Conservation (phyloP, 2,797 vertebrate genomes). For the Serranus cabrilla region DNA sequence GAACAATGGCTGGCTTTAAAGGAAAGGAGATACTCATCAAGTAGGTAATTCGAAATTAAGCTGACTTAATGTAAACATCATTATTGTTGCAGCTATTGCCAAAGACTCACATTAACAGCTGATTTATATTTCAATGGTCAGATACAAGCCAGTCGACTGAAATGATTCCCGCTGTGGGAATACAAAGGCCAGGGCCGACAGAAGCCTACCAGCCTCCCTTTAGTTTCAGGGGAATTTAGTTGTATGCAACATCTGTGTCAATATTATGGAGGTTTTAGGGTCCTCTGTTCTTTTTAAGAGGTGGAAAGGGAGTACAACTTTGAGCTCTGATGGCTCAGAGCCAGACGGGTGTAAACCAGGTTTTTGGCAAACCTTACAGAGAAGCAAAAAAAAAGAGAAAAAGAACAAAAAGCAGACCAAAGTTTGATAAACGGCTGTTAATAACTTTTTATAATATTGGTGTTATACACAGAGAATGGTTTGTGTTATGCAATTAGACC, state of each 20-base stretch:
- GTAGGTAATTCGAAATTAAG: slow-evolving; percentile 69
- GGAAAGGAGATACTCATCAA: slow-evolving; percentile 73
- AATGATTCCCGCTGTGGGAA: slow-evolving; percentile 66
- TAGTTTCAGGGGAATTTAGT: slow-evolving; percentile 71
- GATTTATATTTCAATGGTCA: slow-evolving; percentile 55
- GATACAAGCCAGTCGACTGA: slow-evolving; percentile 42
- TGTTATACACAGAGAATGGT: background rate
- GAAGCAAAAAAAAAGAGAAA: slow-evolving; percentile 36
- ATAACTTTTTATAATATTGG: slow-evolving; percentile 31
- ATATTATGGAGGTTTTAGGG: slow-evolving; percentile 82
- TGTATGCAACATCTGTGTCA: slow-evolving; percentile 87
- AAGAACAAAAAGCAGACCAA: slow-evolving; percentile 18
- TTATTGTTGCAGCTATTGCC: slow-evolving; percentile 42
- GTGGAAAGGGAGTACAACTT: slow-evolving; percentile 66
- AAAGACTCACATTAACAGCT: slow-evolving; percentile 59
- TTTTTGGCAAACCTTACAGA: slow-evolving; percentile 50
- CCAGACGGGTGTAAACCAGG: slow-evolving; percentile 43
- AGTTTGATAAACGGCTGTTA: slow-evolving; percentile 39
- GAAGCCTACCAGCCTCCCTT: slow-evolving; percentile 60
- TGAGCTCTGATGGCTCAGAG: slow-evolving; percentile 52
- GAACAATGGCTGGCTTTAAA: slow-evolving; percentile 72
- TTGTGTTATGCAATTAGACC: too few relatives aligned
- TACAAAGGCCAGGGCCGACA: slow-evolving; percentile 47
- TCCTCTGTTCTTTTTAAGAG: slow-evolving; percentile 79
- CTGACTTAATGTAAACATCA: slow-evolving; percentile 58